These are phyloP conservation scores for Ceratoteleas bidentatus DNA, from an alignment of 1,140 invertebrate species.

Conservation along the genomic window DNA sequence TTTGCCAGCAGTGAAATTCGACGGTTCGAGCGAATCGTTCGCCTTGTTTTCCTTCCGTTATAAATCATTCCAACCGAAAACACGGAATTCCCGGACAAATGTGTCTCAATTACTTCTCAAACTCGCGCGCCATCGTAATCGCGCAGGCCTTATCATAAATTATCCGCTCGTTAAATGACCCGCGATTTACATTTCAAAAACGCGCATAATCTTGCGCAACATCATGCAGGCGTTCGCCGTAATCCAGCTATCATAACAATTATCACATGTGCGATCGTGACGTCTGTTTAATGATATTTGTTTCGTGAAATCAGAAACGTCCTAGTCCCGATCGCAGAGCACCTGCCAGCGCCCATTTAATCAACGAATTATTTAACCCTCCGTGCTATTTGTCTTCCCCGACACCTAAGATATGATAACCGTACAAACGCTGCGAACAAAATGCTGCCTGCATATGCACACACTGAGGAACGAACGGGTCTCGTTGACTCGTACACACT, in stretches of 20 bases:
- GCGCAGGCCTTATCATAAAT: slow-evolving; percentile 18
- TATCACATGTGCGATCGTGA: slow-evolving; percentile 46
- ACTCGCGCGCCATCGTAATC: slow-evolving; percentile 13
- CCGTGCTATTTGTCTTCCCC: slow-evolving; percentile 66
- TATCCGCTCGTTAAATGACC: slow-evolving; percentile 26
- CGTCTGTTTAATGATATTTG: slow-evolving; percentile 61
- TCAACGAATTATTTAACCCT: slow-evolving; percentile 65
- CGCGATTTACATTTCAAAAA: slow-evolving; percentile 44
- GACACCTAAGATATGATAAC: slow-evolving; percentile 68
- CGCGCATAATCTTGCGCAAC: slow-evolving; percentile 39
- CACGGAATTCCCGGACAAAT: not conserved
- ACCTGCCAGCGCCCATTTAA: slow-evolving; percentile 65
- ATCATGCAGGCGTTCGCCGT: slow-evolving; percentile 41
- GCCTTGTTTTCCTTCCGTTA: too few relatives aligned
- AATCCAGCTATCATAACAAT: slow-evolving; percentile 63
- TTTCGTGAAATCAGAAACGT: slow-evolving; percentile 60
- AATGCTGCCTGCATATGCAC: not conserved
- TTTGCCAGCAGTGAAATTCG: not conserved
- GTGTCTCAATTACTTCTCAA: slow-evolving; percentile 25
- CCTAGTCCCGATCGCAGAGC: slow-evolving; percentile 33
- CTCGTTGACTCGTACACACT: too few relatives aligned
- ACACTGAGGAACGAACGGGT: not conserved
- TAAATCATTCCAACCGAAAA: too few relatives aligned
- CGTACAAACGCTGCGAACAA: slow-evolving; percentile 7
- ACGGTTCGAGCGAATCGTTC: too few relatives aligned